Evolutionary conservation across 1,140 invertebrate genomes (phyloP), one percentile per base, ranked within the genome.

Genomic region (Drosophila lowei): DNA sequence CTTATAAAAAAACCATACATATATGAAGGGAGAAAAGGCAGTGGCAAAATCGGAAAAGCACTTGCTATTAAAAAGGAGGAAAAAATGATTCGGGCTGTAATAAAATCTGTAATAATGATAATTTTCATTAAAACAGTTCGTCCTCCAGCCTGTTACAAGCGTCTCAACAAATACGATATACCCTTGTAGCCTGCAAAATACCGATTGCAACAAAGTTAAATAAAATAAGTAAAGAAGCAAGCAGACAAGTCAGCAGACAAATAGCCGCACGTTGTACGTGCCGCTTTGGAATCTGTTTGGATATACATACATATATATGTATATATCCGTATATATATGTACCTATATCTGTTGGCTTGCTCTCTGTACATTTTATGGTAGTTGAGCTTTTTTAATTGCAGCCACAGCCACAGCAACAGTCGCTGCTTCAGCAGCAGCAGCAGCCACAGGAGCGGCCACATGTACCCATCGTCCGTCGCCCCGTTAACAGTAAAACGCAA

Each of bases 401-500:
- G 44, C 77, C 54, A 62, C 76, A 61, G 34, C 34, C 34, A 38
- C 34, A 9, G 28, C 28, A 34, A 30, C 28, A 30, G 28, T 2
- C 30, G 30, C 30, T 34, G 30, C 30, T 34, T 34, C 30, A 38
- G 34, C 30, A 11, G 30, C 28, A 30, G 71, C 74, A 80, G 72
- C 72, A 50, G 67, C 77, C 57, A 85, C 81, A 85, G 81, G 81
- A 86, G 81, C 81, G 83, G 83, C 81, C 56, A 38, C 34, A 38
- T 38, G 34, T 38, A 38, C 11, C 34, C 30, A 34, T 34, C 30
- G 30, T 9, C 30, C 11, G 34, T 38, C 34, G 34, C 11, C 46
- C 79, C 77, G 52, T 88, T 88, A 86, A 80, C 81, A 78, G 84
- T 83, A 86, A 86, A 74, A 86, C 81, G 78, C 66, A 81, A 85